Conservation (phyloP, 1,140 invertebrate species). For the Euwallacea fornicatus region DNA sequence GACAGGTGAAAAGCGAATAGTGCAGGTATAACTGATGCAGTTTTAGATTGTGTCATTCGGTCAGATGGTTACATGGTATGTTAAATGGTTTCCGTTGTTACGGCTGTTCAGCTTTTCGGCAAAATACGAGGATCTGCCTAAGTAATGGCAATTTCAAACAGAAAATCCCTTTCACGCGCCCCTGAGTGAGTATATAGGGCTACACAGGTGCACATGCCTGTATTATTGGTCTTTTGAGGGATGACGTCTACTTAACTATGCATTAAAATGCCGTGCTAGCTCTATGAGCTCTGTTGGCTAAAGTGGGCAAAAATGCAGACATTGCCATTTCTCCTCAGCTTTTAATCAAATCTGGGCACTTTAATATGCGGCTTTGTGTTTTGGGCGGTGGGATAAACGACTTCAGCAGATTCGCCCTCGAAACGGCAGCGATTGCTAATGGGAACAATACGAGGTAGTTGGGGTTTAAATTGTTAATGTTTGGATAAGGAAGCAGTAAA, state of each 20-base stretch:
- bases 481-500: too few species aligned
- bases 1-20: neutral
- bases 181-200: neutral
- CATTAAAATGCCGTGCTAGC: conserved; percentile 44
- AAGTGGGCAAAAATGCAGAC: conserved; percentile 18
- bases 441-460: too few species aligned
- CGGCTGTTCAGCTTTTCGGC: neutral
- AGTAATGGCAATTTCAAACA: neutral
- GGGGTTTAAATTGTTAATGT: too few species aligned
- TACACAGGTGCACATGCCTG: neutral
- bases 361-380: conserved; percentile 23
- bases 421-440: too few species aligned
- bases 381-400: conserved; percentile 2
- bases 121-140: neutral
- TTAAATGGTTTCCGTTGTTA: neutral
- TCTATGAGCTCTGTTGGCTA: conserved; percentile 17
- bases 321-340: conserved; percentile 1
- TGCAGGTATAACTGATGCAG: neutral
- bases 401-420: neutral
- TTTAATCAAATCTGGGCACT: conserved; percentile 29
- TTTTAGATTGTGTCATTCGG: neutral
- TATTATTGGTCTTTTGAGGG: conserved; percentile 44
- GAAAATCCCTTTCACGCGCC: neutral
- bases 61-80: neutral
- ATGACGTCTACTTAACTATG: conserved; percentile 45